These are phyloP conservation scores for Caligus rogercresseyi DNA, from an alignment of 1,140 invertebrate genomes.

Conservation along the genomic window DNA sequence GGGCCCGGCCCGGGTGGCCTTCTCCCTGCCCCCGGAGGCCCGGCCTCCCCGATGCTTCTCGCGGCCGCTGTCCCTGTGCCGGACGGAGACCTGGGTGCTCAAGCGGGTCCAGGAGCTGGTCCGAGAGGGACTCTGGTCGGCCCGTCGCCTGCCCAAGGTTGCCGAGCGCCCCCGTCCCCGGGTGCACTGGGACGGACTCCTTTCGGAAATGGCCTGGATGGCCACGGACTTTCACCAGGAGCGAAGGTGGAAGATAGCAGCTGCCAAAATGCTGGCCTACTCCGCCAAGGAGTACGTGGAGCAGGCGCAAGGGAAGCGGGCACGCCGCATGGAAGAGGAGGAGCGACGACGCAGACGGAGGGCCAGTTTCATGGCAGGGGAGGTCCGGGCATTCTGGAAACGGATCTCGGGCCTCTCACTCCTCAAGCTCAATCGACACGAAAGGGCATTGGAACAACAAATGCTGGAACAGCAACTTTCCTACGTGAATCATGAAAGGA, in stretches of 20 bases:
- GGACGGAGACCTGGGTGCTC: slow-evolving; percentile 7
- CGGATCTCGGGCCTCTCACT: neutral
- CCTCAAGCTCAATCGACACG: neutral
- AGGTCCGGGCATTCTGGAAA: slow-evolving; percentile 5
- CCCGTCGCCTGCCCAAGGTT: slow-evolving; percentile 32
- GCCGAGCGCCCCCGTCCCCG: slow-evolving; percentile 33
- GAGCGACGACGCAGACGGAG: neutral
- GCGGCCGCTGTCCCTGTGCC: neutral
- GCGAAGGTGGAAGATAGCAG: slow-evolving; percentile 35
- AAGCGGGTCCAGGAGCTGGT: slow-evolving; percentile 27
- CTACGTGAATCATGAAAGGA: too few species aligned
- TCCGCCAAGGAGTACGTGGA: slow-evolving; percentile 6
- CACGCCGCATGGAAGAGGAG: neutral
- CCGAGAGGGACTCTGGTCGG: slow-evolving; percentile 35
- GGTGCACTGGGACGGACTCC: slow-evolving; percentile 40
- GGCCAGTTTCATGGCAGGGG: slow-evolving; percentile 4
- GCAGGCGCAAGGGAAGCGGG: neutral
- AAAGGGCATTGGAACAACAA: neutral
- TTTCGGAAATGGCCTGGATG: slow-evolving; percentile 42
- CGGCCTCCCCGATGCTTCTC: neutral
- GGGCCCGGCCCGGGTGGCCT: neutral
- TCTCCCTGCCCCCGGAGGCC: neutral
- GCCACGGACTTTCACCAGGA: slow-evolving; percentile 39
- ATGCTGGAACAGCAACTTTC: neutral
- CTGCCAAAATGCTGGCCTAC: slow-evolving; percentile 24